A percentile compares a stretch with the other conserved stretches of the same genome.
phyloP scores from a whole-genome alignment of 1,140 invertebrate species.

The Lysiphlebus fabarum region DNA sequence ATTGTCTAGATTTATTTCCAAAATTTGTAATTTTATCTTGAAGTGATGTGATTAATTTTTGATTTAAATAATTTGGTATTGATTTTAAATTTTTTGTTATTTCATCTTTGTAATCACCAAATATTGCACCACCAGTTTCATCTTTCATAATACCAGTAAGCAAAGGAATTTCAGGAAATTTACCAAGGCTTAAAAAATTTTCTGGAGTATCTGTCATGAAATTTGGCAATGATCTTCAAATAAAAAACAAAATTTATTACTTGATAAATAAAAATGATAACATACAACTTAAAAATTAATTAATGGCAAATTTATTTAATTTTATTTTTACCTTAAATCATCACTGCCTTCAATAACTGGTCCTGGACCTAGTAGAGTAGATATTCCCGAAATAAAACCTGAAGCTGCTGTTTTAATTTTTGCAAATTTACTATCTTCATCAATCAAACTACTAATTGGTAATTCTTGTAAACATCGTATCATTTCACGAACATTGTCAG shows the following conservation, averaged over 20 bases:
- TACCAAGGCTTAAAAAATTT: conserved; percentile 55
- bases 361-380: conserved; percentile 50
- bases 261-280: neutral
- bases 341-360: conserved; percentile 64
- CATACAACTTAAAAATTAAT: too few relatives aligned
- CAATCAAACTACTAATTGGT: conserved; percentile 43
- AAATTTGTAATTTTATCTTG: conserved; percentile 39
- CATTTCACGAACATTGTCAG: conserved; percentile 52
- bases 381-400: conserved; percentile 55
- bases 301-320: neutral
- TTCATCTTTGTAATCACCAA: conserved; percentile 56
- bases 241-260: neutral
- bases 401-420: conserved; percentile 43
- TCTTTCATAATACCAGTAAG: conserved; percentile 69
- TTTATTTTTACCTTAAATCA: conserved; percentile 52
- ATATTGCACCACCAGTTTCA: conserved; percentile 64
- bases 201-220: conserved; percentile 59
- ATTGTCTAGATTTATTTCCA: conserved; percentile 30
- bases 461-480: conserved; percentile 60
- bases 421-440: conserved; percentile 55
- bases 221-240: conserved; percentile 60
- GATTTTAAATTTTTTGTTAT: conserved; percentile 50
- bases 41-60: conserved; percentile 52
- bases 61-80: conserved; percentile 59
- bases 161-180: conserved; percentile 61